Evolutionary conservation across 2,113 vertebrate species (phyloP).

Genomic region (Aptenodytes forsteri): DNA sequence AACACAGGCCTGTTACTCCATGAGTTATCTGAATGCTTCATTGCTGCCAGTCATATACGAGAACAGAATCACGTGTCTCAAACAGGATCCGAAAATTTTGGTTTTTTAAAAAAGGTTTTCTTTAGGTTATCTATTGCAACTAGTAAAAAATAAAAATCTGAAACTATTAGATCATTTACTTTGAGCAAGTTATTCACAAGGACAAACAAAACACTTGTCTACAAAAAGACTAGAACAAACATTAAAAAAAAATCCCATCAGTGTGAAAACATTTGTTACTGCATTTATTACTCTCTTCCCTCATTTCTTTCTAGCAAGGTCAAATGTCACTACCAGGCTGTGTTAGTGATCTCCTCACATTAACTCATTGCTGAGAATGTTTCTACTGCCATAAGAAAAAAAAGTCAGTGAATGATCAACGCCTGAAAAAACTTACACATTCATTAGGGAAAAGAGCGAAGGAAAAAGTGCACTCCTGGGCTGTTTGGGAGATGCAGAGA

Average conservation of each 20-base stretch:
- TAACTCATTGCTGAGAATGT: not conserved
- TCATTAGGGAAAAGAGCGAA: not conserved
- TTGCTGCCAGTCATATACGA: not conserved
- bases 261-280: not conserved
- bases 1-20: not conserved
- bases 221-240: not conserved
- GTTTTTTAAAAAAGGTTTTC: not conserved
- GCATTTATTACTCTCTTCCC: not conserved
- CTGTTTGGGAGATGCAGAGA: not conserved
- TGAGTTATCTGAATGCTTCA: not conserved
- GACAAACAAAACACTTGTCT: not conserved
- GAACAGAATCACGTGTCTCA: not conserved
- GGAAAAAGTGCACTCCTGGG: not conserved
- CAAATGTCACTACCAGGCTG: not conserved
- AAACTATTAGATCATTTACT: not conserved
- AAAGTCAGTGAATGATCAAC: not conserved
- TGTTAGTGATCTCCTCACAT: not conserved
- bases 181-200: not conserved
- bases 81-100: not conserved
- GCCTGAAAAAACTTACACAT: not conserved
- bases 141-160: not conserved
- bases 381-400: not conserved
- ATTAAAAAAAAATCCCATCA: not conserved
- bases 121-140: not conserved
- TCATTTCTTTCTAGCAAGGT: not conserved